Conservation (phyloP, 2,113 vertebrate species). For the Gyps fulvus region DNA sequence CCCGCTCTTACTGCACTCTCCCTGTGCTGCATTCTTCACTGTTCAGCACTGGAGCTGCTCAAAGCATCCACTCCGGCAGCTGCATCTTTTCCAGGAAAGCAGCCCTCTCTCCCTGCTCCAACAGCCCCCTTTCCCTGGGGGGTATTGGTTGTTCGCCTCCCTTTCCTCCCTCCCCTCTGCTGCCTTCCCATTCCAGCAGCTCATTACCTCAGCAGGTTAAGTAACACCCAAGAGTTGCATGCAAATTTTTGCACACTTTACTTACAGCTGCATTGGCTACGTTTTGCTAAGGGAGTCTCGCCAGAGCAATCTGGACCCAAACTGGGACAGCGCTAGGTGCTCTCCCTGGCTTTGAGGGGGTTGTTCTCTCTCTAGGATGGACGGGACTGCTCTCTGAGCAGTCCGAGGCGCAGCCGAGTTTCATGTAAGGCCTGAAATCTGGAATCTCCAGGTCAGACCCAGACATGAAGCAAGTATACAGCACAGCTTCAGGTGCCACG, state of each 20-base stretch:
- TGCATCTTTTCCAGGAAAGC: neutral
- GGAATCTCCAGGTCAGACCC: neutral
- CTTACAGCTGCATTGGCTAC: neutral
- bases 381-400: neutral
- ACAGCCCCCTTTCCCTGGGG: neutral
- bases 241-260: neutral
- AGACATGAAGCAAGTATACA: neutral
- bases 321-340: neutral
- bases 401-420: neutral
- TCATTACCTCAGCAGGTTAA: neutral
- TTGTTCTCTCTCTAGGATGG: neutral
- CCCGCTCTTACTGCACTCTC: neutral
- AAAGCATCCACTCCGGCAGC: neutral
- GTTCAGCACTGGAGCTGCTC: neutral
- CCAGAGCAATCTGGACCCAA: neutral
- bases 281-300: fast-evolving
- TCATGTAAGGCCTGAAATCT: neutral
- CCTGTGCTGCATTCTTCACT: neutral
- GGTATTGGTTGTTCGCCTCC: neutral
- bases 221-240: neutral
- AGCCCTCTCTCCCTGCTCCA: neutral
- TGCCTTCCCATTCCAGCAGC: neutral
- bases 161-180: neutral
- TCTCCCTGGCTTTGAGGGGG: neutral
- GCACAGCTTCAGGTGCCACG: neutral